Conservation (phyloP, 2,888 invertebrate species). For the Gari tellinella region DNA sequence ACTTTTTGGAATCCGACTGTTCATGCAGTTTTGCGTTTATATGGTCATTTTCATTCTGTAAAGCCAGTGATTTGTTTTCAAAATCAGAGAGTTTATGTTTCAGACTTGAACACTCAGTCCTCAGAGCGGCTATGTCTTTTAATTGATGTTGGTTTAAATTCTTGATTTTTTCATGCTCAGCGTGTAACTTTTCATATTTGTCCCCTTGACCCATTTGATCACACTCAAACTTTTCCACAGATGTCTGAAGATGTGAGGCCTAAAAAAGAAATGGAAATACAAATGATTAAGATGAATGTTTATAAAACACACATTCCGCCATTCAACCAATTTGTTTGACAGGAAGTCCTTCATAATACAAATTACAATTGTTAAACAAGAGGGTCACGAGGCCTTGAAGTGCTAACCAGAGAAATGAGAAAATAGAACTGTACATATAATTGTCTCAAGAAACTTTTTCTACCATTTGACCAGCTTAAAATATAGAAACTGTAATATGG, state of each 20-base stretch:
- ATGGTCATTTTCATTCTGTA: conserved; percentile 47
- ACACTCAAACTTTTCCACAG: conserved; percentile 63
- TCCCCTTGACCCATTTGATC: conserved; percentile 67
- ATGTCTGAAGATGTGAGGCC: conserved; percentile 64
- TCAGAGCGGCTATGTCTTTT: conserved; percentile 45
- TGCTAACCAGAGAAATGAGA: too few relatives aligned
- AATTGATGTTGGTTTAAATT: conserved; percentile 57
- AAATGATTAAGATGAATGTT: too few relatives aligned
- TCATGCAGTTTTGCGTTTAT: conserved; percentile 53
- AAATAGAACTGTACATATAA: too few relatives aligned
- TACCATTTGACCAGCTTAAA: too few relatives aligned
- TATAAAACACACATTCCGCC: too few relatives aligned
- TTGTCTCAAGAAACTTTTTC: too few relatives aligned
- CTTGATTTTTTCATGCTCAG: conserved; percentile 66
- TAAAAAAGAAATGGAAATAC: conserved; percentile 20
- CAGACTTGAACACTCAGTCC: conserved; percentile 45
- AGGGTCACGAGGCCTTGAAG: too few relatives aligned
- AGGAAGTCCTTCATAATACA: too few relatives aligned
- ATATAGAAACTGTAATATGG: too few relatives aligned
- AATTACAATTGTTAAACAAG: too few relatives aligned
- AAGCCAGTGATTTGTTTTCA: conserved; percentile 31
- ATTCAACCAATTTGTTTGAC: too few relatives aligned
- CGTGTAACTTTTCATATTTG: conserved; percentile 67
- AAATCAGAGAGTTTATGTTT: conserved; percentile 52
- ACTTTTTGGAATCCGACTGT: conserved; percentile 44